Conservation (phyloP, 2,113 vertebrate genomes). For the Sardina pilchardus region DNA sequence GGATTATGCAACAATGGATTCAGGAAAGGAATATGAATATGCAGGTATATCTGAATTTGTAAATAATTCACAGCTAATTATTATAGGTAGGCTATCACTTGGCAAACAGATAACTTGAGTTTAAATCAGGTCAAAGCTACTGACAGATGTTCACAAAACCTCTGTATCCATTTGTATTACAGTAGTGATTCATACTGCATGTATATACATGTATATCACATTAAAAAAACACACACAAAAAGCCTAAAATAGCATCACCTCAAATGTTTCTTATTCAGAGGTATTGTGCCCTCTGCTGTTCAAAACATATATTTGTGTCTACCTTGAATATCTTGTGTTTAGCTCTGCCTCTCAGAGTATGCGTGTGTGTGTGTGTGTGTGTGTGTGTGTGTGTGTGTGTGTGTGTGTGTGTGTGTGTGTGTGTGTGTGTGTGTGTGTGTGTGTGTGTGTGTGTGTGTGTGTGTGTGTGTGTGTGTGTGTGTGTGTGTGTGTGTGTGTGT, state of each 20-base stretch:
- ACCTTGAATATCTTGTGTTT: slow-evolving; percentile 14
- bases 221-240: neutral
- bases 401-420: neutral
- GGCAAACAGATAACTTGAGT: neutral
- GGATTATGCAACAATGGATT: no score
- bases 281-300: neutral
- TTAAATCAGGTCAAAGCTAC: neutral
- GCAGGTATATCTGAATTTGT: no score
- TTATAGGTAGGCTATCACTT: no score
- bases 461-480: neutral
- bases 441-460: no score
- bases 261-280: neutral
- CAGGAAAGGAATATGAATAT: no score
- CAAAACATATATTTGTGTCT: slow-evolving; percentile 39
- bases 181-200: neutral
- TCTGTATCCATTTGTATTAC: neutral
- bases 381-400: neutral
- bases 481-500: neutral
- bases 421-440: neutral
- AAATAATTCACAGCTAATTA: no score
- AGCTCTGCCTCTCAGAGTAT: slow-evolving; percentile 39
- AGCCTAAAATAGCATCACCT: neutral
- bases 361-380: neutral
- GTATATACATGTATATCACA: neutral
- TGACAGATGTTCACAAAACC: neutral